A percentile compares a stretch with the other conserved stretches of the same genome.
phyloP scores from a whole-genome alignment of 2,113 vertebrate species.

The Mirza zaza region DNA sequence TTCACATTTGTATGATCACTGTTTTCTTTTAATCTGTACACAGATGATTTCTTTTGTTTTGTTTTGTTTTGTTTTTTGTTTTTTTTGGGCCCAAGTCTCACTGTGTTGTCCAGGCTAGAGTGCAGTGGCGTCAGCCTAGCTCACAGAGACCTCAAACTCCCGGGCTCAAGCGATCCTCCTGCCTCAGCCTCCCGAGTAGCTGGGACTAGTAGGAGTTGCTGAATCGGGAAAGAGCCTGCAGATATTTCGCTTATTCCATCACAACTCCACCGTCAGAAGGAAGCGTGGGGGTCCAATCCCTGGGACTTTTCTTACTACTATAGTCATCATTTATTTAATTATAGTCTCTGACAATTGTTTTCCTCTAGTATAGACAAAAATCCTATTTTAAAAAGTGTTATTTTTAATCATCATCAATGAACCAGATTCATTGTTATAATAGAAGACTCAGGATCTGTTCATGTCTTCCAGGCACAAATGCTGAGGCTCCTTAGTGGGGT shows the following conservation, averaged over 20 bases:
- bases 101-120: no score
- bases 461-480: no score
- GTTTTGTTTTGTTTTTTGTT: no score
- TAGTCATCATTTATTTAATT: neutral
- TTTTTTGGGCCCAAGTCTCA: no score
- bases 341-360: neutral
- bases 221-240: neutral
- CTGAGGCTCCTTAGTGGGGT: neutral
- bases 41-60: neutral
- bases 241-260: neutral
- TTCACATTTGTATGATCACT: neutral
- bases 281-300: neutral
- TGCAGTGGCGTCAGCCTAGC: no score
- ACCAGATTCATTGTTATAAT: neutral
- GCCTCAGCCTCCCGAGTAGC: no score
- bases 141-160: no score
- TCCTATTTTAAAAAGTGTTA: neutral
- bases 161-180: no score
- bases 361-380: neutral
- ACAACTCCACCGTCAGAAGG: neutral
- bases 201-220: neutral
- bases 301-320: neutral
- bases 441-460: neutral
- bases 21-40: neutral
- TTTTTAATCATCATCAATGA: neutral